phyloP scores from a whole-genome alignment of 2,113 vertebrate genomes.

The Serinus canaria region DNA sequence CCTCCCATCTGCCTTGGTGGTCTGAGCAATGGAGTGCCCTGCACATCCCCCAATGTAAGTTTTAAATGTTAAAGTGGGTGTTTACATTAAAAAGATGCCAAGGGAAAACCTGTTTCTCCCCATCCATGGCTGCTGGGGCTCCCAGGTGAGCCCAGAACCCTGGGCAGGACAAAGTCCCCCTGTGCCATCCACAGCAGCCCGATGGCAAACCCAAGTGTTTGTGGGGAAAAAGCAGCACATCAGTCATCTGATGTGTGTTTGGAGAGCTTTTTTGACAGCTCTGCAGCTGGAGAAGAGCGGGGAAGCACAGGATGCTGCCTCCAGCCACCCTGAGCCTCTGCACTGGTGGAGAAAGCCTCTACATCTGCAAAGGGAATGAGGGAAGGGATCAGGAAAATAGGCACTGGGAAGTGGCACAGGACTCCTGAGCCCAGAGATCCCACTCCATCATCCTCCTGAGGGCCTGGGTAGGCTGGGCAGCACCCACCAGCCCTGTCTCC shows the following conservation, averaged over 20 bases:
- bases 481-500: background rate
- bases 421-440: accelerated
- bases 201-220: background rate
- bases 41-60: background rate
- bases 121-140: background rate
- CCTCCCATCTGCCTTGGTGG: background rate
- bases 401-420: background rate
- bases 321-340: background rate
- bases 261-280: background rate
- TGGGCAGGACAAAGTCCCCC: accelerated
- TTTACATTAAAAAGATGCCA: background rate
- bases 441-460: background rate
- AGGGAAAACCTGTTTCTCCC: background rate
- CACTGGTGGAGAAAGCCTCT: background rate
- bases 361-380: accelerated
- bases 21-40: background rate
- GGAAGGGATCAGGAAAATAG: background rate
- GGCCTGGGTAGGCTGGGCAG: background rate
- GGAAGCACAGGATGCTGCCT: background rate
- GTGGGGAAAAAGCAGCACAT: background rate
- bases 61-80: background rate
- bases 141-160: background rate
- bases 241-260: background rate
- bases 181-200: background rate
- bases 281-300: background rate